Conservation (phyloP, 2,113 vertebrate genomes). For the Recurvirostra avosetta region DNA sequence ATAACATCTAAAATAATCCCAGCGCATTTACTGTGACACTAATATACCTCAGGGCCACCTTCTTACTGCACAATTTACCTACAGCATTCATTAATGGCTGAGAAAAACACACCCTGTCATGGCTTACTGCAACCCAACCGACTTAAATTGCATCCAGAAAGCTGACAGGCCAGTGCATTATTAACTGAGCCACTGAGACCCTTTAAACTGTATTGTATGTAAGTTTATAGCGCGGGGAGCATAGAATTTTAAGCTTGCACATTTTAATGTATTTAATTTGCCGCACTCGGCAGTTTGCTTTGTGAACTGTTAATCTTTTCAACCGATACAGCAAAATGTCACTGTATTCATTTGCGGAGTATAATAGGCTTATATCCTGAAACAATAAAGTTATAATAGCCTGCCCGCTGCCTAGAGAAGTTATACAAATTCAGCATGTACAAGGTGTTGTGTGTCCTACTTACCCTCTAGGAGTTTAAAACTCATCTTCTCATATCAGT, state of each 20-base stretch:
- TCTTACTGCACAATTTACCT: constrained; percentile 17
- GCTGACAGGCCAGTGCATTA: constrained; percentile 45
- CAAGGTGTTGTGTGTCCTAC: constrained; percentile 14
- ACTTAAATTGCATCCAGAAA: constrained; percentile 59
- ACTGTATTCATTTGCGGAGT: constrained; percentile 71
- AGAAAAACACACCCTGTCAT: constrained; percentile 57
- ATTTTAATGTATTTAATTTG: constrained; percentile 76
- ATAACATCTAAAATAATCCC: not conserved
- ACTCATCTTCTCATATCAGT: not conserved
- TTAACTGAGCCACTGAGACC: constrained; percentile 51
- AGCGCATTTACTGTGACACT: constrained; percentile 7
- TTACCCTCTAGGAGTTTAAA: constrained; percentile 62
- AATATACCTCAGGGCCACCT: constrained; percentile 10
- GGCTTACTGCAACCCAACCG: constrained; percentile 50
- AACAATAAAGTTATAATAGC: constrained; percentile 77
- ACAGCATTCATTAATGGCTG: constrained; percentile 26
- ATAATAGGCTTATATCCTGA: constrained; percentile 75
- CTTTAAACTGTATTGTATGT: constrained; percentile 52
- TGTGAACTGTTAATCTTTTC: constrained; percentile 76
- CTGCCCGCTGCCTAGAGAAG: constrained; percentile 52
- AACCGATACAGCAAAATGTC: constrained; percentile 74
- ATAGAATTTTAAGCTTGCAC: constrained; percentile 62
- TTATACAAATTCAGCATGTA: constrained; percentile 45
- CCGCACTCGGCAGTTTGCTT: constrained; percentile 68
- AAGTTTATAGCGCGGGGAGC: constrained; percentile 56